Base-by-base conservation (phyloP, 2,888 invertebrate species). In the Drosophila colorata region DNA sequence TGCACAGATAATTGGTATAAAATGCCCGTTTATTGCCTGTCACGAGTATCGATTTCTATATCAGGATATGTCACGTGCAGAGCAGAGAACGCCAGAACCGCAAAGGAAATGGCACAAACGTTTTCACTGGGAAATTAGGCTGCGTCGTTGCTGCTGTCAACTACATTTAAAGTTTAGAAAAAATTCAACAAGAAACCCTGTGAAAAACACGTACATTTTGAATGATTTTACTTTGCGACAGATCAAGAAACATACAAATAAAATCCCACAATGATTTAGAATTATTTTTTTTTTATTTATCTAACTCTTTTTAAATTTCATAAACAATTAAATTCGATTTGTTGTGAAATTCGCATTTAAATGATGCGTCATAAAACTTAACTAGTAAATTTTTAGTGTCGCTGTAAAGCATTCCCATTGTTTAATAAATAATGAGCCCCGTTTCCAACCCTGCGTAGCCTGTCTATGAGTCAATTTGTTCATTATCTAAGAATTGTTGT, bases 11-110 rank as follows among this genome's bases (percentile, higher is more conserved):
- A 83, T 83, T 86, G 86, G 78, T 74, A 86, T 78, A 80, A 80
- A 86, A 86, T 78, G 70, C 65, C 69, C 74, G 78, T 76, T 83
- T 86, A 83, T 80, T 83, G 83, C 86, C 55, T 72, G 86, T 86
- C 83, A 86, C 72, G 78, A 78, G 72, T 78, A 83, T 86, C 83
- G 83, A 86, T 83, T 86, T 86, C 80, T 83, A 74, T 78, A 80
- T 86, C 81, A 71, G 81, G 77, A 81, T 79, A 69, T 84, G 82
- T 82, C 84, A 82, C 82, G 82, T 82, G 84, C 84, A 70, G 63
- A 66, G 63, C 74, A 65, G 43, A 65, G 43, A 33, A 13, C 11
- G 4, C 33, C 13, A 33, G 60, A 69, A 61, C 57, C 65, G 68
- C 72, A 52, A 72, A 68, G 49, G 31, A 67, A 77, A 69, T 65